Evolutionary conservation across 2,888 invertebrate species (phyloP).

Genomic region (Drosophila testacea): DNA sequence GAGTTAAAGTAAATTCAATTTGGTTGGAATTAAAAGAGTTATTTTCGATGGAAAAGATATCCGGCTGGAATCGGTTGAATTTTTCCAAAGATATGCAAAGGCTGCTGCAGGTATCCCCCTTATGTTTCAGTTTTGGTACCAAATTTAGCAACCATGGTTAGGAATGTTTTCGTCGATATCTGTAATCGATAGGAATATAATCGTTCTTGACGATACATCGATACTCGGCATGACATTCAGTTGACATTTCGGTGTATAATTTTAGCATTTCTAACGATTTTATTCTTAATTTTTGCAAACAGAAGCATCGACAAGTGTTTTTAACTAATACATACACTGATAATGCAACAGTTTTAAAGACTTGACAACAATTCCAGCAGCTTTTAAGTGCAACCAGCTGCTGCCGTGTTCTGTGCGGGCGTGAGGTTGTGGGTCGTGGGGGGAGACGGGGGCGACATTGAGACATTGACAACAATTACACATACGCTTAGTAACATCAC

Average conservation of each 20-base stretch:
- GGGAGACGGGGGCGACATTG: constrained; percentile 1
- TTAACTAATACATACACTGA: constrained; percentile 17
- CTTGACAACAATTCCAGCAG: constrained; percentile 42
- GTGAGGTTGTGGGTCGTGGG: constrained; percentile 13
- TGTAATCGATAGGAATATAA: constrained; percentile 21
- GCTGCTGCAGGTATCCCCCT: too few relatives aligned
- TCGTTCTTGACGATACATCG: constrained; percentile 48
- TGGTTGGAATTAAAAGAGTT: too few relatives aligned
- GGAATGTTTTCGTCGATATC: constrained; percentile 4
- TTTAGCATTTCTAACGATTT: constrained; percentile 58
- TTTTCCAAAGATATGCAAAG: too few relatives aligned
- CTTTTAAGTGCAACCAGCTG: constrained; percentile 50
- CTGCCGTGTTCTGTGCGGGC: constrained; percentile 33
- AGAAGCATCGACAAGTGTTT: constrained; percentile 37
- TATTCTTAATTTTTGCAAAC: constrained; percentile 53
- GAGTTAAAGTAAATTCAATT: too few relatives aligned
- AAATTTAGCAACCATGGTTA: too few relatives aligned
- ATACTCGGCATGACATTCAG: constrained; percentile 82
- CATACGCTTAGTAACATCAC: constrained; percentile 27
- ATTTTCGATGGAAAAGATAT: too few relatives aligned
- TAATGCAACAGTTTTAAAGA: constrained; percentile 42
- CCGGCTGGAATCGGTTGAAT: too few relatives aligned
- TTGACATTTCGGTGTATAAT: constrained; percentile 79
- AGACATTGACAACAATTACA: constrained; percentile 58
- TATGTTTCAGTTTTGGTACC: too few relatives aligned